These are phyloP conservation scores for Acanthornis magna DNA, from an alignment of 2,797 vertebrate genomes.

Conservation along the genomic window DNA sequence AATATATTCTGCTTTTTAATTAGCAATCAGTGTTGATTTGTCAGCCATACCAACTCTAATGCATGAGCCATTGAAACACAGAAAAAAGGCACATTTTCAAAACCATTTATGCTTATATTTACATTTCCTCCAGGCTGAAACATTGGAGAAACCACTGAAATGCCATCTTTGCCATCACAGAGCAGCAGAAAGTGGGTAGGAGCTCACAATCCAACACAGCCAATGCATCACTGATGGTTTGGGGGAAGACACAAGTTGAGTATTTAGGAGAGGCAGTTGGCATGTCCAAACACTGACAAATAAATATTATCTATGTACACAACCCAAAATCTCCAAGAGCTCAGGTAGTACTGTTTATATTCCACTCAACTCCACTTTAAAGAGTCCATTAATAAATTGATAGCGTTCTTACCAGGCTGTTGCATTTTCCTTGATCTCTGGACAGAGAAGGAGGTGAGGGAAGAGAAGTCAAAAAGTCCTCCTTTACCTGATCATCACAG, in stretches of 20 bases:
- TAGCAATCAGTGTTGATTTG: constrained; percentile 74
- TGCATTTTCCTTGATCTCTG: neutral
- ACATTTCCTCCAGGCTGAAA: constrained; percentile 69
- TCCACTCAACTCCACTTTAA: neutral
- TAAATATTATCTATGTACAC: neutral
- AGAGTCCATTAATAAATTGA: neutral
- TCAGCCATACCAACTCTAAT: constrained; percentile 68
- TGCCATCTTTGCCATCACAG: constrained; percentile 55
- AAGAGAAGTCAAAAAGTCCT: neutral
- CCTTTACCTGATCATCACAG: neutral
- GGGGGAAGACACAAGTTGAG: constrained; percentile 62
- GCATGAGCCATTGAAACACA: constrained; percentile 55
- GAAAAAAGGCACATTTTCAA: constrained; percentile 53
- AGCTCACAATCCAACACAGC: constrained; percentile 72
- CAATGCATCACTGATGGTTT: constrained; percentile 72
- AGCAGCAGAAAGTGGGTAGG: constrained; percentile 58
- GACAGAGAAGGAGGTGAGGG: neutral
- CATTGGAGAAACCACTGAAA: constrained; percentile 66
- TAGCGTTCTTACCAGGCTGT: neutral
- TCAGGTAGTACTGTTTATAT: neutral
- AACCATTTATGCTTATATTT: constrained; percentile 76
- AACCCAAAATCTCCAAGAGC: neutral
- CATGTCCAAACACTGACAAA: constrained; percentile 10
- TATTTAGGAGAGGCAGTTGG: constrained; percentile 60
- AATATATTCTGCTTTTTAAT: constrained; percentile 76